Percentiles rank a stretch among this genome's conserved stretches.
Evolutionary conservation across 1,140 invertebrate species (phyloP).

Genomic region (Drosophila busckii): DNA sequence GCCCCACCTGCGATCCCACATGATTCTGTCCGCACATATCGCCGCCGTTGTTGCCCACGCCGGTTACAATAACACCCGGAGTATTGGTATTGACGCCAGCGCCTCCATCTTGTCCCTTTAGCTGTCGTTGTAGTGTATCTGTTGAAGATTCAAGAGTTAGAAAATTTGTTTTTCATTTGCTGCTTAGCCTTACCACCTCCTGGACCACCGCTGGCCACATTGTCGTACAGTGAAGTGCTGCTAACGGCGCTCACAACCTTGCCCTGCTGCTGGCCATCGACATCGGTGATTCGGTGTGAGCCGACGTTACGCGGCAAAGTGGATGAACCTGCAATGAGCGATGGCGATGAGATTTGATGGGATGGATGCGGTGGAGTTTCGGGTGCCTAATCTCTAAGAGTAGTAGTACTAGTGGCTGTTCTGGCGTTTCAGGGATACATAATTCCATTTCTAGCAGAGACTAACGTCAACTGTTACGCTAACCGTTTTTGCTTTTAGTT

Average conservation of each 20-base stretch:
- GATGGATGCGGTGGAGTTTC: slow-evolving; percentile 62
- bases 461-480: too few species aligned
- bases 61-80: slow-evolving; percentile 61
- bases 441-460: background rate
- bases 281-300: slow-evolving; percentile 82
- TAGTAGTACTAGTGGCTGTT: slow-evolving; percentile 7
- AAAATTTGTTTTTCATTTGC: too few species aligned
- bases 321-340: slow-evolving; percentile 85
- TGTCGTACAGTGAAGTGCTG: slow-evolving; percentile 93
- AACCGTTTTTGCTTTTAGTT: slow-evolving; percentile 16
- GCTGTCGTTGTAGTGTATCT: slow-evolving; percentile 80
- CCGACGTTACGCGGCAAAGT: slow-evolving; percentile 90
- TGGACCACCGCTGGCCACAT: slow-evolving; percentile 83
- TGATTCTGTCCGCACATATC: slow-evolving; percentile 80
- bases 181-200: slow-evolving; percentile 37
- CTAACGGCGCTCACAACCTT: slow-evolving; percentile 91
- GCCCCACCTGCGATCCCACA: slow-evolving; percentile 77
- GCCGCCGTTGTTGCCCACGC: slow-evolving; percentile 51
- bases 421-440: slow-evolving; percentile 4
- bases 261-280: slow-evolving; percentile 80
- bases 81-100: slow-evolving; percentile 81
- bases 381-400: slow-evolving; percentile 40
- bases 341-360: slow-evolving; percentile 76
- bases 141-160: background rate
- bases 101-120: slow-evolving; percentile 83